Evolutionary conservation across 1,140 invertebrate species (phyloP).

Genomic region (Luehdorfia chinensis): DNA sequence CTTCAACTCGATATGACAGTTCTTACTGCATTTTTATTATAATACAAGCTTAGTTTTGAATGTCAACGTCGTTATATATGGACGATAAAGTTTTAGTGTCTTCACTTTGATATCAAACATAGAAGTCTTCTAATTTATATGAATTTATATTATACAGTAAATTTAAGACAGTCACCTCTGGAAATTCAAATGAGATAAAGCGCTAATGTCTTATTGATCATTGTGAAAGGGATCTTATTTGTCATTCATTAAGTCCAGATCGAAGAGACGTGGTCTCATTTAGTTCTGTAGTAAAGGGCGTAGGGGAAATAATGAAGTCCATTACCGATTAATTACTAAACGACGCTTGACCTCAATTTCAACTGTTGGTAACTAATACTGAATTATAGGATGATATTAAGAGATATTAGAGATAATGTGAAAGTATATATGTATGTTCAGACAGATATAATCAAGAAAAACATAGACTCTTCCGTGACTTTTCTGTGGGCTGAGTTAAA

Average conservation of each 20-base stretch:
- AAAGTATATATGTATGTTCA: too few species aligned
- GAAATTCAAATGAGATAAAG: constrained; percentile 38
- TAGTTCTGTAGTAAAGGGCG: constrained; percentile 30
- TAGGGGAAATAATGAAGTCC: constrained; percentile 12
- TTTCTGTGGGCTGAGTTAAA: too few species aligned
- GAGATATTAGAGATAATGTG: too few species aligned
- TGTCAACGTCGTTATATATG: constrained; percentile 40
- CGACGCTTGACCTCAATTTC: constrained; percentile 8
- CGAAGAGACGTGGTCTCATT: constrained; percentile 54
- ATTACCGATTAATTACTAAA: constrained; percentile 12
- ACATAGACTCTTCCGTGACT: too few species aligned
- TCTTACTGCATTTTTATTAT: constrained; percentile 50
- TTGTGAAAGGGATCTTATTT: constrained; percentile 52
- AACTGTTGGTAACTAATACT: constrained; percentile 5
- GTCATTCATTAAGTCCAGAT: constrained; percentile 55
- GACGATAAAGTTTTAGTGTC: constrained; percentile 41
- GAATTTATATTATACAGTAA: constrained; percentile 11
- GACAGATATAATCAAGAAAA: too few species aligned
- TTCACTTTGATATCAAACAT: constrained; percentile 19
- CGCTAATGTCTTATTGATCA: constrained; percentile 42
- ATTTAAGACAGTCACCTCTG: constrained; percentile 13
- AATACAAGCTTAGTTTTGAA: constrained; percentile 43
- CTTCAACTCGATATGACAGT: constrained; percentile 21
- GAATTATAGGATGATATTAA: background rate
- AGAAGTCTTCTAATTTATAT: constrained; percentile 8